Conservation (phyloP, 2,888 invertebrate genomes). For the Seladonia tumulorum region DNA sequence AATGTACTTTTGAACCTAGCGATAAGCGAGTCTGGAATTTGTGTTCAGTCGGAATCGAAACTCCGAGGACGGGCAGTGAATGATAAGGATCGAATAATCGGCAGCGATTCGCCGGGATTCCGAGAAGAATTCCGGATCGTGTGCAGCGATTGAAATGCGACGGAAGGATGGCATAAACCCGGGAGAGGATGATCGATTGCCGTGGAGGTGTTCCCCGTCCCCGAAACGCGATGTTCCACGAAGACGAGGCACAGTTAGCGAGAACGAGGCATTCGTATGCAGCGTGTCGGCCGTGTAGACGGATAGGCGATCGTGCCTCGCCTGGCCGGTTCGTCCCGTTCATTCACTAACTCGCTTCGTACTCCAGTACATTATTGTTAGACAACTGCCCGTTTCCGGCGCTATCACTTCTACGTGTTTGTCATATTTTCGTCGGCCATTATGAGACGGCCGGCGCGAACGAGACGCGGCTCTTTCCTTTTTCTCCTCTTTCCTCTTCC, state of each 20-base stretch:
- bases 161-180: too few relatives aligned
- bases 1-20: neutral
- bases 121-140: neutral
- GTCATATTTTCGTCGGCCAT: conserved; percentile 79
- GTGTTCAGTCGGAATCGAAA: too few relatives aligned
- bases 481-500: neutral
- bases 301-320: conserved; percentile 70
- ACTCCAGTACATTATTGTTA: conserved; percentile 82
- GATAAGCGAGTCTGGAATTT: neutral
- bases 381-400: conserved; percentile 82
- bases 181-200: conserved; percentile 28
- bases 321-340: conserved; percentile 69
- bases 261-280: conserved; percentile 76
- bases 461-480: neutral
- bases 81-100: neutral
- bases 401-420: conserved; percentile 82
- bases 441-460: conserved; percentile 15
- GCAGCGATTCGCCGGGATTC: neutral
- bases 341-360: conserved; percentile 79
- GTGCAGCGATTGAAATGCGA: neutral
- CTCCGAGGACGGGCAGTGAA: neutral
- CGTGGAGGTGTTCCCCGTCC: conserved; percentile 44
- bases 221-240: conserved; percentile 56
- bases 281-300: conserved; percentile 69
- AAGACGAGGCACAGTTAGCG: conserved; percentile 56